These are phyloP conservation scores for Iselma pallidipennis DNA, from an alignment of 2,888 invertebrate genomes.

Conservation along the genomic window DNA sequence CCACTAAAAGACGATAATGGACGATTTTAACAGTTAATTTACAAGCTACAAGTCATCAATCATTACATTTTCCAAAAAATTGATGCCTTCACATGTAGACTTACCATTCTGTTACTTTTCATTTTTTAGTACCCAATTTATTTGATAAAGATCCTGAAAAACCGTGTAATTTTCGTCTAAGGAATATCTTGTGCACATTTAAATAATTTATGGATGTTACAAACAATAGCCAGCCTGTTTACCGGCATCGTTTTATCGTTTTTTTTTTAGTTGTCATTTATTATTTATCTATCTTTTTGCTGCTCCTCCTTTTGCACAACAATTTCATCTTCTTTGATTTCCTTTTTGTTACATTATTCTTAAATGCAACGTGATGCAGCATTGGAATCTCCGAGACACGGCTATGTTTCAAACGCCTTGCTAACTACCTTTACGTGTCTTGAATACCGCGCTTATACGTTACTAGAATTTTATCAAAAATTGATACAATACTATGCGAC, in stretches of 20 bases:
- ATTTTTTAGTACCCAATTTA: background rate
- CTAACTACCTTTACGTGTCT: conserved; percentile 23
- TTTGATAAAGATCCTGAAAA: background rate
- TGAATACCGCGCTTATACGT: conserved; percentile 18
- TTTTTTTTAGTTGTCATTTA: no score
- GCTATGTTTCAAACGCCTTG: conserved; percentile 12
- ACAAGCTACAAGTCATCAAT: background rate
- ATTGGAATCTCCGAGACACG: conserved; percentile 23
- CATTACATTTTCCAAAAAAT: background rate
- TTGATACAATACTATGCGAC: background rate
- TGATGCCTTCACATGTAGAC: background rate
- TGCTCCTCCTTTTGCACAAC: background rate
- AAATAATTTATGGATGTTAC: background rate
- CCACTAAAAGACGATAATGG: background rate
- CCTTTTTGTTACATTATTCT: background rate
- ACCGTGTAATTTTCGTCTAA: background rate
- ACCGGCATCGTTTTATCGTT: background rate
- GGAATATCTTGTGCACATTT: background rate
- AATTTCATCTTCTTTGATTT: background rate
- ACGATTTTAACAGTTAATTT: background rate
- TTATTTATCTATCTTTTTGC: background rate
- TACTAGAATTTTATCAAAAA: conserved; percentile 16
- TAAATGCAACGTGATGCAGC: conserved; percentile 21
- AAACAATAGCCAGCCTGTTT: background rate
- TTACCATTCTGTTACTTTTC: background rate